A percentile compares a stretch with the other conserved stretches of the same genome.
Evolutionary conservation across 2,113 vertebrate species (phyloP).

Genomic region (Saccopteryx leptura): DNA sequence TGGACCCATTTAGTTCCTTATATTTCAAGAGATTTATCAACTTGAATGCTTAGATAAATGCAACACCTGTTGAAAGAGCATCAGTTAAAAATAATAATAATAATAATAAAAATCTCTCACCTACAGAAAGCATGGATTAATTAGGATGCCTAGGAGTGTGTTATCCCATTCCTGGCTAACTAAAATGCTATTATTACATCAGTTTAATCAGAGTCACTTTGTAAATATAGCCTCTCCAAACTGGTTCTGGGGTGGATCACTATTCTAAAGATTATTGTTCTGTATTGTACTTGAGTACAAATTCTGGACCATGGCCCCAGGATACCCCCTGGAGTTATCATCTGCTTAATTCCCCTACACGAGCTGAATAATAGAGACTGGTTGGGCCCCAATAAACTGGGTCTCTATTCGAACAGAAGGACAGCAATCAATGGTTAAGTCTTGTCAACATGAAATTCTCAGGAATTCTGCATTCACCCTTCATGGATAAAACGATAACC

Average conservation of each 20-base stretch:
- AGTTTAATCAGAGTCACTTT: neutral
- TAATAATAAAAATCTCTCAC: neutral
- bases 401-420: neutral
- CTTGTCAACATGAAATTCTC: neutral
- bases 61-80: neutral
- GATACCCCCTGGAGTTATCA: neutral
- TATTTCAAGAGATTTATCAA: neutral
- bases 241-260: neutral
- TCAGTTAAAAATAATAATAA: neutral
- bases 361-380: neutral
- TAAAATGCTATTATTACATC: neutral
- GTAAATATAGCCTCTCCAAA: neutral
- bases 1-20: neutral
- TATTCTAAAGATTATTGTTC: neutral
- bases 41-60: neutral
- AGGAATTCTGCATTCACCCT: neutral
- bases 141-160: neutral
- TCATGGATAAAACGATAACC: neutral
- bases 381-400: neutral
- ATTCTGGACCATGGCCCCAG: neutral
- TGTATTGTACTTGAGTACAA: neutral
- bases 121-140: neutral
- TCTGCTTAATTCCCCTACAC: constrained; percentile 30
- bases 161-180: no score
- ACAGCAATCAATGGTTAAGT: neutral